phyloP scores from a whole-genome alignment of 2,888 invertebrate species.

The Pollenia labialis region DNA sequence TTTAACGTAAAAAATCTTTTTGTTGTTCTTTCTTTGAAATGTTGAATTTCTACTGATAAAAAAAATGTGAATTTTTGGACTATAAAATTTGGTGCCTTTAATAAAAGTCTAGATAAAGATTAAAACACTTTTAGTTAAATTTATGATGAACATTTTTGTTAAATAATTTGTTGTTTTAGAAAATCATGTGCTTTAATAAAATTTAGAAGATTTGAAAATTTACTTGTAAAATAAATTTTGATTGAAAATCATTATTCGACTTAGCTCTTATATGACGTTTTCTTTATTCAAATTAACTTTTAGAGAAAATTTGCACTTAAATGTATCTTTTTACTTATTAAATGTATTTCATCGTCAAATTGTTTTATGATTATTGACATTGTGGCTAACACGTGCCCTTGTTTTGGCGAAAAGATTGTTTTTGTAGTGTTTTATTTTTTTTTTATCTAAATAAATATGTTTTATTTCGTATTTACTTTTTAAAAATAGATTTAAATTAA shows the following conservation, averaged over 20 bases:
- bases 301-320: too few species aligned
- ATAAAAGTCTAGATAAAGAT: background rate
- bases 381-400: constrained; percentile 5
- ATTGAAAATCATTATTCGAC: too few species aligned
- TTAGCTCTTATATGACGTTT: too few species aligned
- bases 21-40: background rate
- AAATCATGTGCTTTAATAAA: constrained; percentile 15
- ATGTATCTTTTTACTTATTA: background rate
- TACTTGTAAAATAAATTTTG: too few species aligned
- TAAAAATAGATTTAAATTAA: constrained; percentile 36
- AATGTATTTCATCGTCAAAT: background rate
- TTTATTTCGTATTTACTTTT: constrained; percentile 20
- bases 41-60: constrained; percentile 18
- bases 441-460: background rate
- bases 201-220: too few species aligned
- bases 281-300: too few species aligned
- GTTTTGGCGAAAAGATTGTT: too few species aligned
- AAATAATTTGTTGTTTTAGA: background rate
- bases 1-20: background rate
- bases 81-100: background rate
- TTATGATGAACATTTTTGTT: constrained; percentile 1
- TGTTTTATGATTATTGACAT: background rate
- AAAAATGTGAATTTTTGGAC: background rate
- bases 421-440: background rate
- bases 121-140: background rate